Base-by-base conservation (phyloP, 2,797 vertebrate species). In the Coracias cyanogaster region DNA sequence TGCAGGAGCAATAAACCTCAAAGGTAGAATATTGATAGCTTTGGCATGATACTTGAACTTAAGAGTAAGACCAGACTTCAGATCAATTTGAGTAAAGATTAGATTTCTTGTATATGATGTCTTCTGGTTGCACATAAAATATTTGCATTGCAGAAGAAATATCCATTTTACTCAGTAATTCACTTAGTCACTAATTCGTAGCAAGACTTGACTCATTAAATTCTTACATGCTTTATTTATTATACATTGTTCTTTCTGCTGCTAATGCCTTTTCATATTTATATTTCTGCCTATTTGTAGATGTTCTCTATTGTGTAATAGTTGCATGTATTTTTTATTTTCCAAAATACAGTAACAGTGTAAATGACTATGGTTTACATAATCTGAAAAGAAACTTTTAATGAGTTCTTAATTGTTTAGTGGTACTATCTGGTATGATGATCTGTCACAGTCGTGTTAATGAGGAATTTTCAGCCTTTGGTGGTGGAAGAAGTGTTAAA, bases 151-250 rank as follows among this genome's bases (percentile, higher is more conserved):
- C 15, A 46, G 37, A 84, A 90, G 17, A 93, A 96, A 91, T 61
- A 85, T 35, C 14, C 2, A 0, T 49, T 92, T 96, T 79, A 62
- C 16, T 92, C 20, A 31, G 16, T 91, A 83, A 82, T 22, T 33
- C 2, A 31, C 17, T 52, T 57, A 77, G 41, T 31, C 41, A 65
- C 41, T 65, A 43, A 65, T 65, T 65, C 64, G 74, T 55, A 89
- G 45, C 25, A 79, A 85, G 52, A 39, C 28, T 86, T 83, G 18
- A 64, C 19, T 90, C 77, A 82, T 89, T 92, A 96, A 93, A 82
- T 73, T 72, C 82, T 91, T 81, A 45, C 16, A 35, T 48, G 24
- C 3, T 60, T 11, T 85, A 51, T 90, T 89, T 88, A 66, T 89
- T 89, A 84, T 72, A 61, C 26, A 39, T 64, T 82, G 26, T 70